Conservation (phyloP, 2,113 vertebrate species). For the Aptenodytes forsteri region DNA sequence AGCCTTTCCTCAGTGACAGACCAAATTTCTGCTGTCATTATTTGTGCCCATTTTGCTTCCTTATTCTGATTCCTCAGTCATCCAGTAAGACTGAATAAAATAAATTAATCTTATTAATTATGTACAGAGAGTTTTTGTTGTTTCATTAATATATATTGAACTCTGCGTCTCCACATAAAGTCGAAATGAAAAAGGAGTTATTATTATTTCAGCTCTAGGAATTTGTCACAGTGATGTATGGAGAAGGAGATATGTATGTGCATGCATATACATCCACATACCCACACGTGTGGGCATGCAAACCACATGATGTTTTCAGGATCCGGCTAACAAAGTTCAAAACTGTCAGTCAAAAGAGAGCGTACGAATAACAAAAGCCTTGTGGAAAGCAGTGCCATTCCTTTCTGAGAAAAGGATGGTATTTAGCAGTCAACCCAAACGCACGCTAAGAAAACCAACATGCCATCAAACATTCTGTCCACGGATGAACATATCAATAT, state of each 20-base stretch:
- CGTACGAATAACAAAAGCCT: rapidly evolving
- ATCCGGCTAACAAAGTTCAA: not conserved
- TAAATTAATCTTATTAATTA: slow-evolving; percentile 6
- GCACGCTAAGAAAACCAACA: rapidly evolving
- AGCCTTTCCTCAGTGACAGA: not conserved
- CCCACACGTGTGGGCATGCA: not conserved
- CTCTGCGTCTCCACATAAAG: not conserved
- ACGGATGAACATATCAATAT: rapidly evolving
- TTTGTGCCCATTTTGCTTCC: not conserved
- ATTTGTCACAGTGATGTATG: too few species aligned
- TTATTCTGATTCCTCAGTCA: not conserved
- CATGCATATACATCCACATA: not conserved
- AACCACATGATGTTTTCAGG: not conserved
- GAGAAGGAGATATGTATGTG: not conserved
- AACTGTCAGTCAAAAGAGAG: not conserved
- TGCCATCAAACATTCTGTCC: rapidly evolving
- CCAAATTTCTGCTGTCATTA: not conserved
- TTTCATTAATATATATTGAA: not conserved
- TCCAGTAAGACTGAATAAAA: not conserved
- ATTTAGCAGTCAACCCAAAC: not conserved
- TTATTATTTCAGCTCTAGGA: not conserved
- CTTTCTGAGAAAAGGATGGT: not conserved
- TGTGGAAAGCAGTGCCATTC: not conserved
- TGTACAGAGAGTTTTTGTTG: not conserved
- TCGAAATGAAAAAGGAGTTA: not conserved